phyloP scores from a whole-genome alignment of 2,888 invertebrate genomes.

The Mycalesis mineus region DNA sequence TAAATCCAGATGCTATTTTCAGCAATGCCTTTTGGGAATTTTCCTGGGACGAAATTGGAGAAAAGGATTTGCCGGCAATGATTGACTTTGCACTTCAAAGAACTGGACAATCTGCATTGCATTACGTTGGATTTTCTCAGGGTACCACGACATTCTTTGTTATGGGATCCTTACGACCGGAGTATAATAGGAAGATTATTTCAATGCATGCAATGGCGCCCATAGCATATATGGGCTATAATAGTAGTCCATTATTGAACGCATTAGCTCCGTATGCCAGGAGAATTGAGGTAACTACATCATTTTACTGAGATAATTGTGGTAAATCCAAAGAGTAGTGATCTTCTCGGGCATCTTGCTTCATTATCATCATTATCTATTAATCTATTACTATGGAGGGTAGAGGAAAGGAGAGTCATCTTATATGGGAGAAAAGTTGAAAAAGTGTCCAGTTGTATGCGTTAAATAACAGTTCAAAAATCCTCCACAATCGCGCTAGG shows the following conservation, averaged over 20 bases:
- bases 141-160: slow-evolving; percentile 59
- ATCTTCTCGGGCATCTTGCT: too few species aligned
- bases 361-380: too few species aligned
- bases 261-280: slow-evolving; percentile 57
- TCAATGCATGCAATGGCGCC: slow-evolving; percentile 84
- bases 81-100: slow-evolving; percentile 82
- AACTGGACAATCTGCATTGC: slow-evolving; percentile 75
- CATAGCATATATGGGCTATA: slow-evolving; percentile 80
- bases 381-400: too few species aligned
- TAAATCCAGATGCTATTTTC: slow-evolving; percentile 53
- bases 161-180: slow-evolving; percentile 52
- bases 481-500: too few species aligned
- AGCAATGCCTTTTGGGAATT: slow-evolving; percentile 81
- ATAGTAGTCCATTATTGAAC: slow-evolving; percentile 68
- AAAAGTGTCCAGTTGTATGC: too few species aligned
- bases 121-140: slow-evolving; percentile 63
- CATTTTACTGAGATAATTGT: too few species aligned
- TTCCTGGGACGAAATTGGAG: slow-evolving; percentile 91
- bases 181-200: slow-evolving; percentile 80
- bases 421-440: too few species aligned
- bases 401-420: too few species aligned
- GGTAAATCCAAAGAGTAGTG: too few species aligned
- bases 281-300: slow-evolving; percentile 58
- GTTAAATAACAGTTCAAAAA: too few species aligned
- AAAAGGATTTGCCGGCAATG: slow-evolving; percentile 87